These are phyloP conservation scores for Chaetops frenatus DNA, from an alignment of 2,113 vertebrate genomes.

Conservation along the genomic window DNA sequence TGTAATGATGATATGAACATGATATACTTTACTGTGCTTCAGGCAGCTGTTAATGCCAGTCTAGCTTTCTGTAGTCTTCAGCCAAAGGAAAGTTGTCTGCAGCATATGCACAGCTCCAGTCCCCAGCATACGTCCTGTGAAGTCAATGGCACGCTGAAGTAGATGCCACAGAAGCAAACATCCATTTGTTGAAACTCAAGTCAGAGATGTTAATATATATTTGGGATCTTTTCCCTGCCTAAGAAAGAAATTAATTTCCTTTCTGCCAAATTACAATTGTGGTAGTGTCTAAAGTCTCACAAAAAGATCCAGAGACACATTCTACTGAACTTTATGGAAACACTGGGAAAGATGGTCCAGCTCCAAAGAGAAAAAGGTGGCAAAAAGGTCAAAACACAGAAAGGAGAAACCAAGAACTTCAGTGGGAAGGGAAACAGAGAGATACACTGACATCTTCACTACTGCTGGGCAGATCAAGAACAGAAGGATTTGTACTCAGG, in stretches of 20 bases:
- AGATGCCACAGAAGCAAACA: neutral
- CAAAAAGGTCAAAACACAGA: neutral
- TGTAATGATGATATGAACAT: conserved; percentile 11
- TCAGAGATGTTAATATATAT: neutral
- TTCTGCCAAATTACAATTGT: neutral
- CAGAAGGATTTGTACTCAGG: neutral
- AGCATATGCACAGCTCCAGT: neutral
- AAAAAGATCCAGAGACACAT: neutral
- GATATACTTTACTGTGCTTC: conserved; percentile 12
- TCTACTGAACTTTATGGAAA: neutral
- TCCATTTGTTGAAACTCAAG: neutral
- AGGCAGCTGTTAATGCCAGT: conserved; percentile 48
- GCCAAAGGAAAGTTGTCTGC: conserved; percentile 1
- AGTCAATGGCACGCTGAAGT: neutral
- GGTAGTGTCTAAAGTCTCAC: accelerated
- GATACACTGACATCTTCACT: neutral
- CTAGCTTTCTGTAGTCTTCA: neutral
- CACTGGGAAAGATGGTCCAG: neutral
- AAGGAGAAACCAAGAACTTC: neutral
- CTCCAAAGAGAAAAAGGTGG: neutral
- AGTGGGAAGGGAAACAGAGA: neutral
- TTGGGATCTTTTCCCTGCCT: neutral
- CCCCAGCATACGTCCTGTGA: neutral
- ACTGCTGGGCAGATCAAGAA: neutral
- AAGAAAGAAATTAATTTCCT: neutral